These are phyloP conservation scores for Oikopleura albicans DNA, from an alignment of 23 tunicate species.

Conservation along the genomic window DNA sequence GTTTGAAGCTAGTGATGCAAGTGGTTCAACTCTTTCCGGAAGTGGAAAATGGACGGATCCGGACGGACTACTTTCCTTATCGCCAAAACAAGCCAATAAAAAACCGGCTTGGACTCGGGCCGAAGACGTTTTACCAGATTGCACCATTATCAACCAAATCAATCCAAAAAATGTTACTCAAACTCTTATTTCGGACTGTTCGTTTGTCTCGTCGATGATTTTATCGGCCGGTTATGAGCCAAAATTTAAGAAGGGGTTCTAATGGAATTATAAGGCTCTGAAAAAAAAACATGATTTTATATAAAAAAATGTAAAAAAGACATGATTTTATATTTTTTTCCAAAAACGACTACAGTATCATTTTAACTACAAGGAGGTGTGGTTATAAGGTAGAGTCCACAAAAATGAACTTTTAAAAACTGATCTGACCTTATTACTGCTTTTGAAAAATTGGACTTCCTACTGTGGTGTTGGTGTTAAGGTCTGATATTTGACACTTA, in stretches of 20 bases:
- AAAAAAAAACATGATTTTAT: no score
- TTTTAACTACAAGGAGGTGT: no score
- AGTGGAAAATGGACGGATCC: not conserved
- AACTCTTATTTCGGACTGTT: constrained; percentile 89
- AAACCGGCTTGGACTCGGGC: constrained; percentile 31
- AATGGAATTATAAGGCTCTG: no score
- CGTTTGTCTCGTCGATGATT: constrained; percentile 67
- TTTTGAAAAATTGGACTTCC: no score
- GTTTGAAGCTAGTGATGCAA: not conserved
- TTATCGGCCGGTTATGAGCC: constrained; percentile 77
- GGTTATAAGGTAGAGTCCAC: no score
- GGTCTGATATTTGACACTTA: no score
- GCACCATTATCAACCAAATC: not conserved
- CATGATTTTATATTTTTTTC: no score
- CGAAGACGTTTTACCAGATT: not conserved
- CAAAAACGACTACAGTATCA: no score
- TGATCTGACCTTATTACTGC: no score
- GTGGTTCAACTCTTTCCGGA: not conserved
- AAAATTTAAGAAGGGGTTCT: constrained; percentile 37
- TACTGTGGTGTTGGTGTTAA: no score
- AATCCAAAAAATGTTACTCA: constrained; percentile 18
- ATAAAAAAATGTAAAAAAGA: no score
- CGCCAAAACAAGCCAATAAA: constrained; percentile 37
- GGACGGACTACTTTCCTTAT: not conserved
- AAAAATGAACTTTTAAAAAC: no score